Conservation (phyloP, 2,113 vertebrate genomes). For the Phycodurus eques region DNA sequence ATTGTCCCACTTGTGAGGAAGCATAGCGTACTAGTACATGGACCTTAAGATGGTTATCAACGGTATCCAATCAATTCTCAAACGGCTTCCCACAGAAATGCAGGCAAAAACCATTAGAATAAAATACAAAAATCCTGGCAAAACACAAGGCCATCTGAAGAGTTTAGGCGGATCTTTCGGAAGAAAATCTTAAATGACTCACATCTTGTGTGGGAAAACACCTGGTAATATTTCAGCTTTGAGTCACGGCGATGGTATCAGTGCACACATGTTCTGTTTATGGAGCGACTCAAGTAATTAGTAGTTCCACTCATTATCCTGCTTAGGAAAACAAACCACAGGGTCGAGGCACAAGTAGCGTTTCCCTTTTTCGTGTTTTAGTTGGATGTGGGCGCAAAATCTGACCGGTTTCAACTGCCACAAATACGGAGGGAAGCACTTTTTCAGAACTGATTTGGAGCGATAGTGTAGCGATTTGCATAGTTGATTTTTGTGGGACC, state of each 20-base stretch:
- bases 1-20: neutral
- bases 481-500: neutral
- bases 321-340: neutral
- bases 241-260: neutral
- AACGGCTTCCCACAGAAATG: too few species aligned
- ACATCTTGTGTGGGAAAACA: neutral
- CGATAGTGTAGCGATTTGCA: neutral
- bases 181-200: neutral
- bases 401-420: neutral
- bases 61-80: neutral
- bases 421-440: neutral
- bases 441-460: neutral
- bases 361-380: neutral
- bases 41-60: too few species aligned
- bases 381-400: neutral
- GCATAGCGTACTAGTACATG: neutral
- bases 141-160: neutral
- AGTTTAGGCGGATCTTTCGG: neutral
- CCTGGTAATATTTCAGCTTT: conserved; percentile 4
- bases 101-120: neutral
- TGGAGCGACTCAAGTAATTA: conserved; percentile 1
- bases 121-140: neutral
- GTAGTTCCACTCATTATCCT: neutral
- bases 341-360: neutral
- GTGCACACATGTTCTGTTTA: neutral